phyloP scores from a whole-genome alignment of 2,797 vertebrate species.

The Microctenopoma stevenorrisi region DNA sequence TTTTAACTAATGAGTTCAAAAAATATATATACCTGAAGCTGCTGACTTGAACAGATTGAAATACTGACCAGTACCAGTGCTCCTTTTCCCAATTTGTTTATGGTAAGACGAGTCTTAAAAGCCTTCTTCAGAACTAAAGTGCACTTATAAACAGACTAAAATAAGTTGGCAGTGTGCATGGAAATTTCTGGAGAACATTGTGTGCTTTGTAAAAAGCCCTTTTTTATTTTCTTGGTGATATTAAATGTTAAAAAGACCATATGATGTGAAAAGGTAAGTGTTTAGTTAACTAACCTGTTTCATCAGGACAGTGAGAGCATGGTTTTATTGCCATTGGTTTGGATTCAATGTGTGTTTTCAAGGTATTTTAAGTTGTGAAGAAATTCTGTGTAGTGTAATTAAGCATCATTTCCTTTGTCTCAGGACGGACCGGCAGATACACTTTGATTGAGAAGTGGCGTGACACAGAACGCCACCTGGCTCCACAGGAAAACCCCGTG shows the following conservation, averaged over 20 bases:
- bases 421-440: conserved; percentile 95
- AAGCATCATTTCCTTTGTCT: neutral
- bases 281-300: neutral
- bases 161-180: neutral
- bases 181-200: neutral
- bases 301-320: neutral
- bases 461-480: conserved; percentile 93
- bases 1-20: conserved; percentile 2
- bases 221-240: neutral
- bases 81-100: neutral
- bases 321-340: neutral
- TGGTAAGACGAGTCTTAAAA: neutral
- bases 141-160: conserved; percentile 6
- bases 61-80: neutral
- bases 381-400: neutral
- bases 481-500: conserved; percentile 93
- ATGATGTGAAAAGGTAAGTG: too few species aligned
- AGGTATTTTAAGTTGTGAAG: neutral
- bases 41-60: neutral
- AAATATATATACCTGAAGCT: conserved; percentile 1
- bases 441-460: conserved; percentile 97
- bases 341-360: neutral
- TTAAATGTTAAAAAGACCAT: neutral
- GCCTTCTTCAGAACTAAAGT: neutral
- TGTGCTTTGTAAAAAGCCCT: neutral